Base-by-base conservation (phyloP, 2,888 invertebrate species). In the Hanleya hanleyi region DNA sequence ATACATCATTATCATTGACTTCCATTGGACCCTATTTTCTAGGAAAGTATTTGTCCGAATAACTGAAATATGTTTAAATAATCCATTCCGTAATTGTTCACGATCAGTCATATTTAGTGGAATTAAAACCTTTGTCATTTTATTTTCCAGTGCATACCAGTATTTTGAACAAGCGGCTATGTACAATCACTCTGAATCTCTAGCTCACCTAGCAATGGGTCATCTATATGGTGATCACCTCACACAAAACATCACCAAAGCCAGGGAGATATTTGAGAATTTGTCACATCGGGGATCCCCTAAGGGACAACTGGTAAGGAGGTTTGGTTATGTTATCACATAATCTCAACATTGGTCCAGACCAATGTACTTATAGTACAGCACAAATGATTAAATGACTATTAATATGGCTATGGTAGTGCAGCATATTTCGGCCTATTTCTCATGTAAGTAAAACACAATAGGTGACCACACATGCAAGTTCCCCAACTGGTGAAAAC, bases 171-270 rank as follows among this genome's bases (percentile, higher is more conserved):
- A 94, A 81, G 96, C 98, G 0, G 95, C 97, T 0, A 94, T 94
- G 57, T 92, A 94, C 71, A 96, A 96, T 50, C 96, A 97, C 89
- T 90, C 92, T 0, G 94, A 95, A 65, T 96, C 98, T 0, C 93
- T 94, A 88, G 95, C 96, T 74, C 93, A 95, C 88, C 91, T 98
- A 5, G 97, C 97, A 0, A 97, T 97, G 96, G 95, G 95, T 0
- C 93, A 95, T 83, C 90, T 99, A 6, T 94, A 97, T 83, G 98
- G 98, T 0, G 95, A 93, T 93, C 86, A 95, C 93, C 74, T 96
- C 18, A 93, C 93, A 50, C 94, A 96, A 83, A 94, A 97, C 89
- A 92, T 97, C 73, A 92, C 94, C 9, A 93, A 93, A 70, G 97
- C 97, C 0, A 93, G 93, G 83, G 91, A 92, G 57, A 94, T 95